A percentile compares a stretch with the other conserved stretches of the same genome.
phyloP scores from a whole-genome alignment of 2,888 invertebrate genomes.

The Agrotis segetum region DNA sequence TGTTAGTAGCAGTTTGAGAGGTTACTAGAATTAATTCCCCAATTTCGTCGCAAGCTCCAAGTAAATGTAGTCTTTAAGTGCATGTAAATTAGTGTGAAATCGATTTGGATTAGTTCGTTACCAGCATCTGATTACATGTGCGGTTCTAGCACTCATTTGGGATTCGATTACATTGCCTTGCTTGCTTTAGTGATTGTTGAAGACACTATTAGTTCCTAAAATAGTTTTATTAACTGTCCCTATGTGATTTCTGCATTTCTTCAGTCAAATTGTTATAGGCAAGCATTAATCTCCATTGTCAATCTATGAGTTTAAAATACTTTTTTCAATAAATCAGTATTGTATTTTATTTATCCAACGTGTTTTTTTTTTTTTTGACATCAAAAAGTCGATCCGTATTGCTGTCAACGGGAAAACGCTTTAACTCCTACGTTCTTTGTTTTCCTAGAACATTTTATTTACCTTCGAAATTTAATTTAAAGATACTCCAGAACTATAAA shows the following conservation, averaged over 20 bases:
- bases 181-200: conserved; percentile 40
- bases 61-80: conserved; percentile 36
- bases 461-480: no score
- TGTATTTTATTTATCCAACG: no score
- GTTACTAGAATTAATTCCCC: not conserved
- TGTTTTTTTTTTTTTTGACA: no score
- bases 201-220: conserved; percentile 25
- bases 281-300: not conserved
- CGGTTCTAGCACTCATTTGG: conserved; percentile 53
- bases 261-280: not conserved
- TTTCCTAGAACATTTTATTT: no score
- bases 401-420: no score
- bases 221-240: conserved; percentile 6
- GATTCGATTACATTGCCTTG: conserved; percentile 54
- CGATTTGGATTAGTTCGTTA: conserved; percentile 56
- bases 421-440: no score
- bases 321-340: no score
- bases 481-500: not conserved
- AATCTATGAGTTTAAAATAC: no score
- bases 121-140: conserved; percentile 53
- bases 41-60: not conserved
- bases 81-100: conserved; percentile 58
- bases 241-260: not conserved
- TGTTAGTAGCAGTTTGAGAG: not conserved
- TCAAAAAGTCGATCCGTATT: no score